Conservation (phyloP, 2,797 vertebrate species). For the Galaxias olidus region DNA sequence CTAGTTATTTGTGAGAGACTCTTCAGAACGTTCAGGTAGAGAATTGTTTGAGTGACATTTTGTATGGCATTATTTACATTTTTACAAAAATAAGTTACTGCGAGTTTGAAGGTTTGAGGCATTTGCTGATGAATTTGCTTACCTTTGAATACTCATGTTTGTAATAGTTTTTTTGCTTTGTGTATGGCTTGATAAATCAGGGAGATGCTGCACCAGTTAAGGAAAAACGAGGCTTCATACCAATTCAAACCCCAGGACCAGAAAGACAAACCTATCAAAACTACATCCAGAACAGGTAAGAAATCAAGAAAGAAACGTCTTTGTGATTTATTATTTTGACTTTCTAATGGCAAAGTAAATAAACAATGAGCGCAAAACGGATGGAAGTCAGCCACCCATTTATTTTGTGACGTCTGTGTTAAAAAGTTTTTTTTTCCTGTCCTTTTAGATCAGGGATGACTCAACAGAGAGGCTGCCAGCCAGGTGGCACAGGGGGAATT, state of each 20-base stretch:
- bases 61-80: too few species aligned
- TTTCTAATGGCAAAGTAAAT: too few species aligned
- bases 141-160: not conserved
- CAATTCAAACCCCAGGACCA: constrained; percentile 47
- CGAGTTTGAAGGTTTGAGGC: too few species aligned
- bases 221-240: constrained; percentile 67
- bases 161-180: not conserved
- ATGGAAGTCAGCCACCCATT: too few species aligned
- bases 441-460: constrained; percentile 40
- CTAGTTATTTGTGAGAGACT: too few species aligned
- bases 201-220: constrained; percentile 65
- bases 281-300: constrained; percentile 57
- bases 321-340: not conserved
- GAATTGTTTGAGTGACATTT: too few species aligned
- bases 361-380: too few species aligned
- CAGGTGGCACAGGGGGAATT: constrained; percentile 32
- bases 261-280: constrained; percentile 53
- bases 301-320: constrained; percentile 57
- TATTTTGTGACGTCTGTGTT: not conserved
- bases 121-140: not conserved
- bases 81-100: not conserved
- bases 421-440: not conserved
- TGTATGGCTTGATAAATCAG: constrained; percentile 33
- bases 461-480: constrained; percentile 44
- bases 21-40: too few species aligned